Evolutionary conservation across 2,888 invertebrate species (phyloP), one percentile per base, ranked within the genome.

Genomic region (Drosophila hawaiiensis): DNA sequence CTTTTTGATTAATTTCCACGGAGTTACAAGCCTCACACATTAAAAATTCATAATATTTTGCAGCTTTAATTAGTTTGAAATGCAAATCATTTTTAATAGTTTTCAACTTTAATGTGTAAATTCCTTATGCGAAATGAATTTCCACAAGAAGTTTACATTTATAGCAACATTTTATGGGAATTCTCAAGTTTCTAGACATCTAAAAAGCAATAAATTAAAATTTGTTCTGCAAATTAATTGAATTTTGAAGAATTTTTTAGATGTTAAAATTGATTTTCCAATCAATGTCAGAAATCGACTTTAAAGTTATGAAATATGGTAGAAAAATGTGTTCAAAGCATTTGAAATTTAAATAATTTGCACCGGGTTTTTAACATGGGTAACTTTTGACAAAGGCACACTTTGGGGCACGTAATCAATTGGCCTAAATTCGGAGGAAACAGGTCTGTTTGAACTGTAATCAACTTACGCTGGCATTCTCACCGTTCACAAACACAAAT

Each of bases 1-100:
- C 52, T 59, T 59, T 68, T 71, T 68, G 70, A 78, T 68, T 78
- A 70, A 80, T 66, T 64, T 63, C 41, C 29, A 55, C 59, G 22
- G 41, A 64, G 60, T 61, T 49, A 33, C 3, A 54, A 47, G 54
- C 50, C 10, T 10, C 16, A 22, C 47, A 22, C 29, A 43, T 56
- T 59, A 47, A 35, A 55, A 50, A 68, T 59, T 1, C 16, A 61
- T 64, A 52, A 60, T 55, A 62, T 65, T 77, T 68, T 47, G 50
- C 14, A 56, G 50, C 37, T 39, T 3, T 47, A 67, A 78, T 67
- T 72, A 53, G 55, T 62, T 43, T 9, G 25, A 35, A 39, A 49
- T 10, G 4, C 0, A n/a, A 28, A 25, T 4, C 25, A n/a, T n/a
- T 16, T 6, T 12, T 29, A 29, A 56, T 41, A 56, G 22, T 25